Percentiles rank a stretch among this genome's conserved stretches.
phyloP scores from a whole-genome alignment of 1,140 invertebrate species.

The Plodia interpunctella region DNA sequence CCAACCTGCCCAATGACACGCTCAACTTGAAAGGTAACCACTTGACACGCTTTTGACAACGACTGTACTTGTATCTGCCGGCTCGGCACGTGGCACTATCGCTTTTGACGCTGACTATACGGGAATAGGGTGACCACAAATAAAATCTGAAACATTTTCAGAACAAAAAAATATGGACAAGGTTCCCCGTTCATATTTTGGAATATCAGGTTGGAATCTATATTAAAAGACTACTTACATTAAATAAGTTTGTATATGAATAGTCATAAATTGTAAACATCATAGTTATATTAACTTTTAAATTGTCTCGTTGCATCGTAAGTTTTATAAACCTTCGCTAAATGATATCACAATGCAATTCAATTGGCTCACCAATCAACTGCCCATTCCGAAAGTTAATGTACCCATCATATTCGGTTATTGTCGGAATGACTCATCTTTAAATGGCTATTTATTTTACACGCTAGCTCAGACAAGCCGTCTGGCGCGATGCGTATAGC shows the following conservation, averaged over 20 bases:
- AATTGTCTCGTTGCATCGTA: no score
- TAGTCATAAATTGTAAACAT: no score
- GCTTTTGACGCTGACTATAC: background rate
- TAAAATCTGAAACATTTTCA: no score
- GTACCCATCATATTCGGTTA: background rate
- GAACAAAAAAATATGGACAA: no score
- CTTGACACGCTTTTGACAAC: background rate
- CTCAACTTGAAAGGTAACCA: slow-evolving; percentile 84
- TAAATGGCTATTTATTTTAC: background rate
- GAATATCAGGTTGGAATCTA: no score
- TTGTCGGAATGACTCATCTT: background rate
- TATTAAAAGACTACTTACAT: no score
- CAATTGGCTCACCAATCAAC: background rate
- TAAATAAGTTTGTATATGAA: no score
- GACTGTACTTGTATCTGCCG: slow-evolving; percentile 32
- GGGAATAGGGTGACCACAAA: no score
- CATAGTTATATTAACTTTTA: no score
- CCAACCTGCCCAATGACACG: slow-evolving; percentile 88
- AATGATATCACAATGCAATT: background rate
- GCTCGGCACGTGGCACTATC: slow-evolving; percentile 84
- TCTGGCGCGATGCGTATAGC: background rate
- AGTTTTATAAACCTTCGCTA: no score
- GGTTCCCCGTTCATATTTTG: no score
- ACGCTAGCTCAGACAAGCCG: background rate
- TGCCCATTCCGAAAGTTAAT: background rate